phyloP scores from a whole-genome alignment of 2,888 invertebrate species.

The Gandaritis pyraliata region DNA sequence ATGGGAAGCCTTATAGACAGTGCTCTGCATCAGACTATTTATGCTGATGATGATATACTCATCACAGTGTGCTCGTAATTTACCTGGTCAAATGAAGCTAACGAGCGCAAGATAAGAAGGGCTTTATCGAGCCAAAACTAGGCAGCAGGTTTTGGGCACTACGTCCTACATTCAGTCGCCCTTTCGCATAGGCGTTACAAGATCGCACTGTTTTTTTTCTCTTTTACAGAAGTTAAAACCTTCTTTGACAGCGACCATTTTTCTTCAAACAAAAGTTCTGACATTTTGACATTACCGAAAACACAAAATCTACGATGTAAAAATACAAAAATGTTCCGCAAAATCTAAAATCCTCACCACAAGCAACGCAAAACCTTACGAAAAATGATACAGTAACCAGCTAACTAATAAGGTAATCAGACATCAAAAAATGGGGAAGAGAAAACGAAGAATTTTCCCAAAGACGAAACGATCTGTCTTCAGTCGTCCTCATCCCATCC shows the following conservation, averaged over 20 bases:
- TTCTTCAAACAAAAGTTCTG: slow-evolving; percentile 22
- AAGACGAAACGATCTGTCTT: slow-evolving; percentile 65
- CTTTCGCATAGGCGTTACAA: no score
- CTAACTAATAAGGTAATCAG: neutral
- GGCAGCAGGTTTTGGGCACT: no score
- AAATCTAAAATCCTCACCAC: slow-evolving; percentile 18
- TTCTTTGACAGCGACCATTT: slow-evolving; percentile 14
- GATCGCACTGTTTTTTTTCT: no score
- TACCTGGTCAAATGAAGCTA: no score
- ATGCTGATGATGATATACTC: no score
- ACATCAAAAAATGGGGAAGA: slow-evolving; percentile 57
- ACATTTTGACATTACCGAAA: slow-evolving; percentile 30
- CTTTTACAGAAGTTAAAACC: slow-evolving; percentile 3
- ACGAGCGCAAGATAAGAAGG: no score
- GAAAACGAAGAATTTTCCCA: slow-evolving; percentile 57
- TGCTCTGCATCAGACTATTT: no score
- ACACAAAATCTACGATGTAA: slow-evolving; percentile 35
- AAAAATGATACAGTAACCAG: slow-evolving; percentile 25
- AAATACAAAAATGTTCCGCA: slow-evolving; percentile 18
- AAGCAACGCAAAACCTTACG: slow-evolving; percentile 1
- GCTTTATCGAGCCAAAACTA: no score
- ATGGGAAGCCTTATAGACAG: no score
- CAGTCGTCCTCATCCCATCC: slow-evolving; percentile 67
- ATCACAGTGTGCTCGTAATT: no score
- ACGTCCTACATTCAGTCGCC: no score